These are phyloP conservation scores for Brenthis hecate DNA, from an alignment of 2,888 invertebrate genomes.

Conservation along the genomic window DNA sequence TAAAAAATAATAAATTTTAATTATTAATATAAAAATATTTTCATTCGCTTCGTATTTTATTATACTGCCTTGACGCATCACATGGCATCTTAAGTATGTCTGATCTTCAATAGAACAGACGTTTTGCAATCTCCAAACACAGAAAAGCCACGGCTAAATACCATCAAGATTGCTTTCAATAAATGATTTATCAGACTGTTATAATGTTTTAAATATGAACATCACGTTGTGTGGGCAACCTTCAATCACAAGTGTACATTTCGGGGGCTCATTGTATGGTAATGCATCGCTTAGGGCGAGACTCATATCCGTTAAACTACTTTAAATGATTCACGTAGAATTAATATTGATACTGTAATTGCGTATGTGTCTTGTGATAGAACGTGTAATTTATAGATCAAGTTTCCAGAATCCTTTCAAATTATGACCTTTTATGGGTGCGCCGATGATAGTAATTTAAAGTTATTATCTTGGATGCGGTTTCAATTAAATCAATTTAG, in stretches of 20 bases:
- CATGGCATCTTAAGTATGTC: conserved; percentile 46
- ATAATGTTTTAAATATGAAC: conserved; percentile 52
- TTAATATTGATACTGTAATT: conserved; percentile 7
- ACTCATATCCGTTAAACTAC: conserved; percentile 16
- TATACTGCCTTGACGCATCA: conserved; percentile 19
- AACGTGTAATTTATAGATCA: conserved; percentile 25
- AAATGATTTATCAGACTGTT: conserved; percentile 56
- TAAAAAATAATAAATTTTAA: conserved; percentile 18
- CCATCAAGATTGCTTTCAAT: conserved; percentile 70
- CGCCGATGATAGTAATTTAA: conserved; percentile 9
- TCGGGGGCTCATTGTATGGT: conserved; percentile 70
- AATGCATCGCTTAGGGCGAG: conserved; percentile 48
- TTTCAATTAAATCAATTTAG: conserved; percentile 9
- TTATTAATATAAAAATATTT: background rate
- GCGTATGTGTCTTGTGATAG: conserved; percentile 24
- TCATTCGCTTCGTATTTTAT: background rate
- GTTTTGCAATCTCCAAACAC: conserved; percentile 60
- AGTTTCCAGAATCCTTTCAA: conserved; percentile 28
- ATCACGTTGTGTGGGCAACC: conserved; percentile 51
- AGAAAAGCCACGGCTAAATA: conserved; percentile 72
- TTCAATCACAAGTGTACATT: conserved; percentile 47
- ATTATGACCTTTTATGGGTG: conserved; percentile 24
- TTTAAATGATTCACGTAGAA: conserved; percentile 2
- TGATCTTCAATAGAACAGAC: conserved; percentile 55
- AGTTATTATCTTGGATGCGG: conserved; percentile 4